A percentile compares a stretch with the other conserved stretches of the same genome.
phyloP scores from a whole-genome alignment of 2,888 invertebrate species.

The Acanthosepion esculentum region DNA sequence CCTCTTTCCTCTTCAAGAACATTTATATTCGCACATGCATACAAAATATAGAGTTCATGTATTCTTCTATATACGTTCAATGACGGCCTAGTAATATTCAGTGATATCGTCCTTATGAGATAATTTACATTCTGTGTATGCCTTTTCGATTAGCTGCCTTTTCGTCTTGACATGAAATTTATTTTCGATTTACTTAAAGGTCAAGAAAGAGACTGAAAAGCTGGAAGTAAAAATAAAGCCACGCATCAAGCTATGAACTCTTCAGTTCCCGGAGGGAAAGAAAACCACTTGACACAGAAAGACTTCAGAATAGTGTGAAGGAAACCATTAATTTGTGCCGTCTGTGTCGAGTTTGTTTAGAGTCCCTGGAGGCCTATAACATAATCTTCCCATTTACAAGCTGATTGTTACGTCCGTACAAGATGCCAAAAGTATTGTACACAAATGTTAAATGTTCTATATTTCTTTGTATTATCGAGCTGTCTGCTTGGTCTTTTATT shows the following conservation, averaged over 20 bases:
- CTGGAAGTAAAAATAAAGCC: neutral
- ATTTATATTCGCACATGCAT: neutral
- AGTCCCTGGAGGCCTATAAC: neutral
- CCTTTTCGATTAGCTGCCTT: neutral
- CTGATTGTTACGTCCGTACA: neutral
- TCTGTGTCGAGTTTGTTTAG: neutral
- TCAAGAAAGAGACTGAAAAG: neutral
- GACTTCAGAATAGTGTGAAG: neutral
- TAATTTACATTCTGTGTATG: constrained; percentile 16
- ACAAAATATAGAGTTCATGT: neutral
- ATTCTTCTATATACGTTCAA: neutral
- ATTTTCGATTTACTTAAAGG: constrained; percentile 33
- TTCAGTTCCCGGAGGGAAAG: neutral
- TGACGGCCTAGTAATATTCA: neutral
- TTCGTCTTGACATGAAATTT: neutral
- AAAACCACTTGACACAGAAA: constrained; percentile 5
- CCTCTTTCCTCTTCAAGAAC: too few species aligned
- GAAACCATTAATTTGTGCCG: neutral
- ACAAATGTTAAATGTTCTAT: neutral
- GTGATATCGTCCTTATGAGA: neutral
- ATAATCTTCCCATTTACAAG: neutral
- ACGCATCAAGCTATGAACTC: neutral
- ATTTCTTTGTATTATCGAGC: neutral
- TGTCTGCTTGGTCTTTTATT: neutral
- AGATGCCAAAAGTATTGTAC: neutral